phyloP scores from a whole-genome alignment of 2,797 vertebrate genomes.

The Sibirionetta formosa region DNA sequence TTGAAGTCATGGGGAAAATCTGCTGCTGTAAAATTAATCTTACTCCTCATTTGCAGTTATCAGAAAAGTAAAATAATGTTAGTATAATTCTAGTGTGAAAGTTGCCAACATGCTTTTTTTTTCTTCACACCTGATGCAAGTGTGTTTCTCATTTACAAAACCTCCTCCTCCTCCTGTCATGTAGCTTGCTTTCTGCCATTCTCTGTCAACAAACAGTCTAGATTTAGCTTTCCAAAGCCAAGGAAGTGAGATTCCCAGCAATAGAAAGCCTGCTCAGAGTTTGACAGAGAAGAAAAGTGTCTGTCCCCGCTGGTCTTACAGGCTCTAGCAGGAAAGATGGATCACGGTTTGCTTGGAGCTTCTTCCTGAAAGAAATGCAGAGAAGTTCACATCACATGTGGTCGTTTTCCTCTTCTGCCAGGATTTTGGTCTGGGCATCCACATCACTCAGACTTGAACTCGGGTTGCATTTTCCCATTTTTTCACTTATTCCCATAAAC shows the following conservation, averaged over 20 bases:
- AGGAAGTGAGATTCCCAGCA: not conserved
- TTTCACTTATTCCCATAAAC: not conserved
- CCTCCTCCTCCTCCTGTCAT: not conserved
- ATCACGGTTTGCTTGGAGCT: rapidly evolving
- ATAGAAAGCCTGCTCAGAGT: not conserved
- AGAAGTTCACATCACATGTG: rapidly evolving
- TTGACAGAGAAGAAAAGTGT: not conserved
- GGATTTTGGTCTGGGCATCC: not conserved
- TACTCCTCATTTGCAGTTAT: conserved; percentile 36
- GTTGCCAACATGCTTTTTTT: not conserved
- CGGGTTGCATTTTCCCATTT: not conserved
- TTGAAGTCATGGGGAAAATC: conserved; percentile 52
- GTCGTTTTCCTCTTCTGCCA: not conserved
- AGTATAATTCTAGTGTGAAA: not conserved
- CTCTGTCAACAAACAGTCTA: not conserved
- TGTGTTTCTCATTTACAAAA: not conserved
- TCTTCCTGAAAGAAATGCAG: not conserved
- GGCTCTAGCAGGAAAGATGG: not conserved
- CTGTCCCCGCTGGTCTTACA: not conserved
- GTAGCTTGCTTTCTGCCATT: not conserved
- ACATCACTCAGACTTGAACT: rapidly evolving
- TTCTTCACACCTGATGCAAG: not conserved
- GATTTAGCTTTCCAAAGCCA: not conserved
- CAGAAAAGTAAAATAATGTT: conserved; percentile 9
- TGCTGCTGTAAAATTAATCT: conserved; percentile 55